Evolutionary conservation across 2,888 invertebrate genomes (phyloP), one percentile per base, ranked within the genome.

Genomic region (Nomada ferruginata): DNA sequence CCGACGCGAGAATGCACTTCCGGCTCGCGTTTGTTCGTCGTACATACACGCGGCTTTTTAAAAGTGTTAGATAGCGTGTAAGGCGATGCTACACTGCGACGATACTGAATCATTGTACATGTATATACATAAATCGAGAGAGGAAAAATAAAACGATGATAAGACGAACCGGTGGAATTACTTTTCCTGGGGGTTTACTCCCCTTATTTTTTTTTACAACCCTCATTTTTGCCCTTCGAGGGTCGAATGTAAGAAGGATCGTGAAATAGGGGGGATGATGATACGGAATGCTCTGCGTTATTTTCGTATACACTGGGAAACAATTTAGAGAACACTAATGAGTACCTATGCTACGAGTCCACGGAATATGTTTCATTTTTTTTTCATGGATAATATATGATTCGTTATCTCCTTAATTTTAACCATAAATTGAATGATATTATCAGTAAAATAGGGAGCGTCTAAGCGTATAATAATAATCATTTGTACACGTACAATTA

Each of bases 31-130:
- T 72, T 53, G 79, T 55, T 79, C 80, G 68, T 59, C n/a, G 63
- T 29, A 50, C 47, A 50, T 52, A 57, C 52, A 20, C 57, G 73
- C 72, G 61, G 63, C 57, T 44, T 50, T 36, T 55, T 29, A 79
- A 76, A 13, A 78, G 66, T 78, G 57, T 83, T 85, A 85, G 79
- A 63, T 87, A 89, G 87, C 72, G 69, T 80, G 80, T 87, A 88
- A 87, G 78, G 83, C 44, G 78, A 83, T 74, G 71, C 65, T 75
- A 79, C 74, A 42, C 68, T 69, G 75, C 68, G 82, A 53, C 74
- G 83, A 85, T 83, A 87, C 79, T 66, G 75, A 79, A 87, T 82
- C 79, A 88, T 83, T 88, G 81, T 87, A 87, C 75, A 78, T 88
- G 82, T 87, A 84, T 87, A 86, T 88, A 88, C 77, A 63, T 55